Percentiles rank a stretch among this genome's conserved stretches.
phyloP scores from a whole-genome alignment of 2,888 invertebrate genomes.

The Nemapogon koenigi region DNA sequence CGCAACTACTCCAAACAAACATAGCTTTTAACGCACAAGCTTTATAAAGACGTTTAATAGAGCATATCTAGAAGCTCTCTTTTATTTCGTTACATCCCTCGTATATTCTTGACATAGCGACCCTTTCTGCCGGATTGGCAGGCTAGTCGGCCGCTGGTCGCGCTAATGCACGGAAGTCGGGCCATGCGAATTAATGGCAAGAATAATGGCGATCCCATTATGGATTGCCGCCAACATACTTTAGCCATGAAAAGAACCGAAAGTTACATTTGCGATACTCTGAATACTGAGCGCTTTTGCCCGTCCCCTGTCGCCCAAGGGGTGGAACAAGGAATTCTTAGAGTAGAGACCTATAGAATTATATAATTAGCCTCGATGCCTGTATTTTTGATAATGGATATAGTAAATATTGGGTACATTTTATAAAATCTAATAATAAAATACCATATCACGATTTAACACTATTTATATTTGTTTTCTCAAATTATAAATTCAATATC shows the following conservation, averaged over 20 bases:
- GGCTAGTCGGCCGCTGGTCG: slow-evolving; percentile 36
- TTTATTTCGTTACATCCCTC: slow-evolving; percentile 12
- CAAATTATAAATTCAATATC: too few relatives aligned
- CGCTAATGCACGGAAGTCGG: slow-evolving; percentile 62
- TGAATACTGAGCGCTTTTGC: slow-evolving; percentile 60
- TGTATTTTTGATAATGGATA: too few relatives aligned
- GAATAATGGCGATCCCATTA: slow-evolving; percentile 67
- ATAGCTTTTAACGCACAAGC: slow-evolving; percentile 9
- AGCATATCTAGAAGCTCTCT: slow-evolving; percentile 10
- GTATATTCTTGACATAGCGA: slow-evolving; percentile 24
- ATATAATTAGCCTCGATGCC: too few relatives aligned
- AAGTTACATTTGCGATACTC: slow-evolving; percentile 66
- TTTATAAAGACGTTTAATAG: slow-evolving; percentile 11
- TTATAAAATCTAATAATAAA: too few relatives aligned
- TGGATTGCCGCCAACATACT: slow-evolving; percentile 67
- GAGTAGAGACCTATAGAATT: too few relatives aligned
- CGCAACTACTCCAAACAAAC: slow-evolving; percentile 1
- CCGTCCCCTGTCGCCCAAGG: slow-evolving; percentile 22
- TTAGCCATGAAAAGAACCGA: slow-evolving; percentile 66
- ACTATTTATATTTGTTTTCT: too few relatives aligned
- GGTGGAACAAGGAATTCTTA: slow-evolving; percentile 20
- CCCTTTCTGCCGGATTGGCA: slow-evolving; percentile 50
- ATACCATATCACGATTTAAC: too few relatives aligned
- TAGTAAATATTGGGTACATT: too few relatives aligned
- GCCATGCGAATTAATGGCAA: slow-evolving; percentile 64